Evolutionary conservation across 2,888 invertebrate species (phyloP).

Genomic region (Nomada ruficornis): DNA sequence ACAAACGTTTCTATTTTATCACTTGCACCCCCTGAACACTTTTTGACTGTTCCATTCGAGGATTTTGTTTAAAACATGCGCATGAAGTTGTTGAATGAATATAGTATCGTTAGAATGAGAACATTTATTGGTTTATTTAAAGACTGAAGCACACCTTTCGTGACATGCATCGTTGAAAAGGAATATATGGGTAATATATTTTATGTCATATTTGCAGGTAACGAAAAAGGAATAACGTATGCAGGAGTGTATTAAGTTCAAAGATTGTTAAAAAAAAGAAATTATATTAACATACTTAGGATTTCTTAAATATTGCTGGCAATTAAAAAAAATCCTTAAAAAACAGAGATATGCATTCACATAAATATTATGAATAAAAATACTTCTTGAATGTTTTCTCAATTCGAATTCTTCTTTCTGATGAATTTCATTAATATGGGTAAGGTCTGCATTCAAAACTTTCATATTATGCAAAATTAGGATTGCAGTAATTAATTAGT

Average conservation of each 20-base stretch:
- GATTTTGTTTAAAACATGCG: conserved; percentile 9
- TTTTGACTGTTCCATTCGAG: background rate
- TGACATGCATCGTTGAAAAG: background rate
- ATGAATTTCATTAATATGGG: background rate
- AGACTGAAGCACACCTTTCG: background rate
- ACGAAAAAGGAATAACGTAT: background rate
- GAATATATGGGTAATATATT: background rate
- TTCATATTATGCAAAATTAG: background rate
- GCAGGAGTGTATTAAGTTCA: background rate
- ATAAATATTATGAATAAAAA: background rate
- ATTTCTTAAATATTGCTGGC: no score
- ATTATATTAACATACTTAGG: background rate
- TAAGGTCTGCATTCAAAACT: background rate
- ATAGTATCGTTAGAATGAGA: background rate
- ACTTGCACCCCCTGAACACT: conserved; percentile 31
- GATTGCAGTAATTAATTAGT: background rate
- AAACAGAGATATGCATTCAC: background rate
- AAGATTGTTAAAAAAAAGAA: background rate
- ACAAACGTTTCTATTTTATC: conserved; percentile 38
- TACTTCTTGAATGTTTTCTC: background rate
- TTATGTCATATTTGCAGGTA: background rate
- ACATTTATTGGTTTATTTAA: background rate
- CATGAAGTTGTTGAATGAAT: background rate
- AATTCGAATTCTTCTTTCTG: background rate
- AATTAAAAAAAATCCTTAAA: background rate